phyloP scores from a whole-genome alignment of 2,113 vertebrate species.

The Myotis davidii region DNA sequence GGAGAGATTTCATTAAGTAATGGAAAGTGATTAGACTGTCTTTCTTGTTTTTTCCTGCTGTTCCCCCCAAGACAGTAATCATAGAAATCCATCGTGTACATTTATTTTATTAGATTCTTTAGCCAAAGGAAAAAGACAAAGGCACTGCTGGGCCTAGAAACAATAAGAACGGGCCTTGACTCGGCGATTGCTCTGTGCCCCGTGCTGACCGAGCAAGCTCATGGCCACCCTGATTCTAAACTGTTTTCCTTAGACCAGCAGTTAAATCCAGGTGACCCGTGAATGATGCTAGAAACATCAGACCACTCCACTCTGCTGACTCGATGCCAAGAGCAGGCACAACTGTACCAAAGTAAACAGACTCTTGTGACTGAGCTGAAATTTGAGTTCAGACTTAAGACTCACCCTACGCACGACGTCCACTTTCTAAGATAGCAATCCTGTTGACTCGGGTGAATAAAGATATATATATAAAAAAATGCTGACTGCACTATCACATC shows the following conservation, averaged over 20 bases:
- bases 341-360: neutral
- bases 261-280: neutral
- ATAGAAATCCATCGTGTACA: neutral
- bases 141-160: neutral
- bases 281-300: neutral
- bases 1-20: neutral
- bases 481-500: constrained; percentile 4
- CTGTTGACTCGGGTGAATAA: neutral
- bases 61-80: neutral
- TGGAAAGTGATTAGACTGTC: neutral
- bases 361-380: neutral
- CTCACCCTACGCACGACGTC: constrained; percentile 64
- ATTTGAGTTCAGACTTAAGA: constrained; percentile 45
- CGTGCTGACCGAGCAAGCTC: neutral
- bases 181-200: neutral
- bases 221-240: neutral
- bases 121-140: neutral
- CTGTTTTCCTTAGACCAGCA: neutral
- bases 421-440: constrained; percentile 64
- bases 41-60: neutral
- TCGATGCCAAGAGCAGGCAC: constrained; percentile 42
- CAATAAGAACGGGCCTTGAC: neutral
- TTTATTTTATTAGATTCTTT: neutral
- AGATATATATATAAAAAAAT: constrained; percentile 65
- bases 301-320: neutral